A percentile compares a stretch with the other conserved stretches of the same genome.
Conservation (phyloP, 1,140 invertebrate species). For the Bathynomus jamesi region DNA sequence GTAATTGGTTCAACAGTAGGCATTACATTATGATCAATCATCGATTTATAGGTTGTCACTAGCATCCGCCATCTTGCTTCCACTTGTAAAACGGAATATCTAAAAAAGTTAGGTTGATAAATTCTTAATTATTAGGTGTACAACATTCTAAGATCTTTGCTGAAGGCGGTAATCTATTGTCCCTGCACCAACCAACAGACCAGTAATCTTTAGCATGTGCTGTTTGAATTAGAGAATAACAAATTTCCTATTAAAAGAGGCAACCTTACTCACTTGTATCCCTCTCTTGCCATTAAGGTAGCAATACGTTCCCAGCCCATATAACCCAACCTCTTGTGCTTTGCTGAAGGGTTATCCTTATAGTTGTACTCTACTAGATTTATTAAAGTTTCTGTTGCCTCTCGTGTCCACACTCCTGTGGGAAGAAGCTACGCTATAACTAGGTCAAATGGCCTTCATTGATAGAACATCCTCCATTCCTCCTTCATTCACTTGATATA, state of each 20-base stretch:
- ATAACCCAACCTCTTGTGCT: slow-evolving; percentile 23
- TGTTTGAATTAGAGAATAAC: too few relatives aligned
- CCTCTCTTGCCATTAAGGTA: slow-evolving; percentile 16
- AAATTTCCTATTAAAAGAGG: too few relatives aligned
- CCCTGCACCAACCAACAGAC: too few relatives aligned
- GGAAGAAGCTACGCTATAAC: too few relatives aligned
- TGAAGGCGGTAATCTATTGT: too few relatives aligned
- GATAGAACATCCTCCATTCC: too few relatives aligned
- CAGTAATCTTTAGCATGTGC: too few relatives aligned
- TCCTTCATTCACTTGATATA: too few relatives aligned
- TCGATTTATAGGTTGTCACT: slow-evolving; percentile 24
- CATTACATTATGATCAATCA: slow-evolving; percentile 19
- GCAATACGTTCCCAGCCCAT: slow-evolving; percentile 27
- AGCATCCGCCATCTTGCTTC: slow-evolving; percentile 24
- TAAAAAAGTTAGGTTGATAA: neutral
- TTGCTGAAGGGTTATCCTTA: slow-evolving; percentile 14
- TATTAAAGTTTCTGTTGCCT: slow-evolving; percentile 15
- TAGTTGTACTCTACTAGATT: slow-evolving; percentile 19
- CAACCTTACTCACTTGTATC: slow-evolving; percentile 21
- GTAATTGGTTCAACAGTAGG: slow-evolving; percentile 22
- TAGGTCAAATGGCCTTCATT: too few relatives aligned
- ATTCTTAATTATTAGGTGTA: too few relatives aligned
- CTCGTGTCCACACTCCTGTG: slow-evolving; percentile 22
- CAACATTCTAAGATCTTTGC: too few relatives aligned
- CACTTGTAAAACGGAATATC: slow-evolving; percentile 19